A percentile compares a stretch with the other conserved stretches of the same genome.
phyloP scores from a whole-genome alignment of 53 echinoderm and acorn worm genomes.

The Temnopleurus reevesii region DNA sequence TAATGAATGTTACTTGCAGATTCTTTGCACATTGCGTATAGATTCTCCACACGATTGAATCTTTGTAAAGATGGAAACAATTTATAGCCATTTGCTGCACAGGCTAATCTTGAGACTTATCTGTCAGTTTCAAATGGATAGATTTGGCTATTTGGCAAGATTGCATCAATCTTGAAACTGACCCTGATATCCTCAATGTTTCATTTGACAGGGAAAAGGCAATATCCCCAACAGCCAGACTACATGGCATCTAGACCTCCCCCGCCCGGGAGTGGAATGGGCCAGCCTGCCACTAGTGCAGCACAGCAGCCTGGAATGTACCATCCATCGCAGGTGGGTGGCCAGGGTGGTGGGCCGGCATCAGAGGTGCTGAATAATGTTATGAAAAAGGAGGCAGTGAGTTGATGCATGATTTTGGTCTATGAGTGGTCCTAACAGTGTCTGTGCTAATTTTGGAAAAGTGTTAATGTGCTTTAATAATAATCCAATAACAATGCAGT shows the following conservation, averaged over 20 bases:
- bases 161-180: no score
- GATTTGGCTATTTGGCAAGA: no score
- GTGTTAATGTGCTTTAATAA: no score
- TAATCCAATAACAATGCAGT: no score
- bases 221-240: slow-evolving; percentile 79
- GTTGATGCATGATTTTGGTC: slow-evolving; percentile 35
- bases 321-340: slow-evolving; percentile 59
- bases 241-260: slow-evolving; percentile 53
- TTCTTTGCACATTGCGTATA: no score
- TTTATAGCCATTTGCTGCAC: no score
- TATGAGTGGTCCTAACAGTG: neutral
- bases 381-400: slow-evolving; percentile 55
- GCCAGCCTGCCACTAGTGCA: slow-evolving; percentile 43
- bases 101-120: no score
- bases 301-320: slow-evolving; percentile 44
- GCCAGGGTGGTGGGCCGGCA: slow-evolving; percentile 21
- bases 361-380: slow-evolving; percentile 46
- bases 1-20: no score
- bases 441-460: no score
- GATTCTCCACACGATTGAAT: no score
- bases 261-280: slow-evolving; percentile 60
- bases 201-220: slow-evolving; percentile 66
- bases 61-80: no score
- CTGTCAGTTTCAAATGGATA: no score
- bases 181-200: neutral